Conservation (phyloP, 2,888 invertebrate species). For the Sarcophaga rosellei region DNA sequence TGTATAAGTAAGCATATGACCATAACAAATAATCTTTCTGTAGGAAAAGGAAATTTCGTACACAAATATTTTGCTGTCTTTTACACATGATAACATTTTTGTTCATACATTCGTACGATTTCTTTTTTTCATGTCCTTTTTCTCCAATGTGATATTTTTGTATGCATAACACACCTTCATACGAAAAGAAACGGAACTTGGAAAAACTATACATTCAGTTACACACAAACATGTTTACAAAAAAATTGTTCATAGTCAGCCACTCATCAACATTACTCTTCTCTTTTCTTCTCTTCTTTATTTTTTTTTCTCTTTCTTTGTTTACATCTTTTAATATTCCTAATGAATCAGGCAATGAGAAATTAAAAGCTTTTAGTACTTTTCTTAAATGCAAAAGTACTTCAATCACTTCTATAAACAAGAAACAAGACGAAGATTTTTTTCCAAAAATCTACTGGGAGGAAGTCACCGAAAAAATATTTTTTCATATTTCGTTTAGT, state of each 20-base stretch:
- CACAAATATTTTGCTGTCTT: slow-evolving; percentile 16
- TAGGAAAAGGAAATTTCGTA: background rate
- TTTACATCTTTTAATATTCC: too few species aligned
- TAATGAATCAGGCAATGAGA: too few species aligned
- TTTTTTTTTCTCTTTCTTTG: background rate
- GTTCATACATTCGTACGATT: slow-evolving; percentile 18
- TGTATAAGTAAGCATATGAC: too few species aligned
- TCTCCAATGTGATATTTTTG: background rate
- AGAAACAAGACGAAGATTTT: too few species aligned
- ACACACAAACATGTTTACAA: background rate
- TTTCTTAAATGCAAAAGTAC: too few species aligned
- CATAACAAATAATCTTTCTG: background rate
- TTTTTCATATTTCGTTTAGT: too few species aligned
- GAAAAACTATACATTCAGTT: background rate
- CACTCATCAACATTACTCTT: slow-evolving; percentile 21
- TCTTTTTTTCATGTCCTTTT: too few species aligned
- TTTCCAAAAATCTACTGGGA: too few species aligned
- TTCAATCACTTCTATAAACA: too few species aligned
- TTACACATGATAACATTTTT: slow-evolving; percentile 53
- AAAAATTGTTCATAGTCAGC: background rate
- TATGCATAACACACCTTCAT: slow-evolving; percentile 28
- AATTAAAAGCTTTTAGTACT: too few species aligned
- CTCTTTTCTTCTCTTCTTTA: background rate
- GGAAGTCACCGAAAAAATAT: too few species aligned
- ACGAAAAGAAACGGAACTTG: background rate